phyloP scores from a whole-genome alignment of 2,888 invertebrate genomes.

The Steinernema carpocapsae region DNA sequence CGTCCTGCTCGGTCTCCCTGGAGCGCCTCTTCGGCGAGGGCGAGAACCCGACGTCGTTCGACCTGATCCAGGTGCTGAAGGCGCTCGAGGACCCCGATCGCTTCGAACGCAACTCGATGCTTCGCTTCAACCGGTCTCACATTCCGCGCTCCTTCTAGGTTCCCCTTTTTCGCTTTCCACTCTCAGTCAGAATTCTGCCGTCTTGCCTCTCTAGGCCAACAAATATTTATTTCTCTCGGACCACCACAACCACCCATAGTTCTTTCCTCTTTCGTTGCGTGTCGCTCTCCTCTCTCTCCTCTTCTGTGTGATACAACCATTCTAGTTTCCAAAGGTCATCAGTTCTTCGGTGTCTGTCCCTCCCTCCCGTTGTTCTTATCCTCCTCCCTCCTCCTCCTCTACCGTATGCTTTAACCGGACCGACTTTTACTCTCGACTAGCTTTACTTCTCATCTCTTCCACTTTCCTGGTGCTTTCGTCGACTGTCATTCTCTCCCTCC shows the following conservation, averaged over 20 bases:
- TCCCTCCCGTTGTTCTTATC: too few species aligned
- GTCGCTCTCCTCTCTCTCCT: background rate
- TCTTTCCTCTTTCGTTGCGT: constrained; percentile 11
- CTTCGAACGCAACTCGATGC: constrained; percentile 46
- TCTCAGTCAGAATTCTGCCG: constrained; percentile 30
- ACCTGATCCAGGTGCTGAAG: constrained; percentile 34
- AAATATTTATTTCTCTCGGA: constrained; percentile 13
- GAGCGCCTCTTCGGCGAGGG: constrained; percentile 44
- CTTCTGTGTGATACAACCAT: background rate
- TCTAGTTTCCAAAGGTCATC: constrained; percentile 27
- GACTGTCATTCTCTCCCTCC: too few species aligned
- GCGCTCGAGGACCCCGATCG: constrained; percentile 37
- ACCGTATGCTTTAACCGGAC: constrained; percentile 12
- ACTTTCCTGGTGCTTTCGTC: constrained; percentile 18
- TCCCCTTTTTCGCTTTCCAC: background rate
- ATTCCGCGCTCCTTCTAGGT: constrained; percentile 39
- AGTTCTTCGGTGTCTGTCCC: constrained; percentile 12
- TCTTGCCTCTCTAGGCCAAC: constrained; percentile 28
- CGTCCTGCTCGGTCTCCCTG: constrained; percentile 52
- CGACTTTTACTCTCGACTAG: constrained; percentile 9
- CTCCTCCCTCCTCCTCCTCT: background rate
- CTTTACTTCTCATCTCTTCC: constrained; percentile 12
- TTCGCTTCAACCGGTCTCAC: constrained; percentile 44
- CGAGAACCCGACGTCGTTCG: constrained; percentile 18
- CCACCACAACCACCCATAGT: constrained; percentile 7